Percentiles rank a stretch among this genome's conserved stretches.
Conservation (phyloP, 2,797 vertebrate genomes). For the Myioborus miniatus region DNA sequence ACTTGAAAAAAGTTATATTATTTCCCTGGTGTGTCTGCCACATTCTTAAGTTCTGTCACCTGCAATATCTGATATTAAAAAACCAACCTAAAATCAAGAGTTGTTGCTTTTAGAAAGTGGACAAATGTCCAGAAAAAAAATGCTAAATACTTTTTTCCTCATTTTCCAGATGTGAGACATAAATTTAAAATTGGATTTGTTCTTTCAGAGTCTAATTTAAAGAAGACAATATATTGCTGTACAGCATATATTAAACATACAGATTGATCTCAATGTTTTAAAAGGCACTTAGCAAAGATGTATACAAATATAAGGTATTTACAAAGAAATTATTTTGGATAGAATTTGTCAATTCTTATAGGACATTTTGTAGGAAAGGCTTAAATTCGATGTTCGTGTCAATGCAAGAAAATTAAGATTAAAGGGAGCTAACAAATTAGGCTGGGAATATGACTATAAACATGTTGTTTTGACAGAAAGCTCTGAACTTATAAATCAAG, state of each 20-base stretch:
- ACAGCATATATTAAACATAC: neutral
- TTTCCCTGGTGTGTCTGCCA: neutral
- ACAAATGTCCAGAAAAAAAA: neutral
- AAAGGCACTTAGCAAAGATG: neutral
- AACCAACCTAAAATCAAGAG: neutral
- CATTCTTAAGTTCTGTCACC: neutral
- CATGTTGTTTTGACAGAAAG: constrained; percentile 12
- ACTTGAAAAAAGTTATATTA: neutral
- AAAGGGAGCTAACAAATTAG: neutral
- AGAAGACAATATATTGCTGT: neutral
- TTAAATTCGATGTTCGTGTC: neutral
- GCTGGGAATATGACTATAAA: neutral
- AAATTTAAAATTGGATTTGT: neutral
- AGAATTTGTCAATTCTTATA: neutral
- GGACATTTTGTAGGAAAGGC: neutral
- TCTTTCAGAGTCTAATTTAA: neutral
- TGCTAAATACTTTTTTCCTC: neutral
- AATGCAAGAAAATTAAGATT: neutral
- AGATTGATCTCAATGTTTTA: neutral
- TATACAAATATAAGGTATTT: neutral
- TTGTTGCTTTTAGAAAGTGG: neutral
- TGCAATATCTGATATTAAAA: neutral
- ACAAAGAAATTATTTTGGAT: neutral
- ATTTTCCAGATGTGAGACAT: neutral
- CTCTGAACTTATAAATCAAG: constrained; percentile 1